Base-by-base conservation (phyloP, 2,797 vertebrate species). In the Aphelocoma californica region DNA sequence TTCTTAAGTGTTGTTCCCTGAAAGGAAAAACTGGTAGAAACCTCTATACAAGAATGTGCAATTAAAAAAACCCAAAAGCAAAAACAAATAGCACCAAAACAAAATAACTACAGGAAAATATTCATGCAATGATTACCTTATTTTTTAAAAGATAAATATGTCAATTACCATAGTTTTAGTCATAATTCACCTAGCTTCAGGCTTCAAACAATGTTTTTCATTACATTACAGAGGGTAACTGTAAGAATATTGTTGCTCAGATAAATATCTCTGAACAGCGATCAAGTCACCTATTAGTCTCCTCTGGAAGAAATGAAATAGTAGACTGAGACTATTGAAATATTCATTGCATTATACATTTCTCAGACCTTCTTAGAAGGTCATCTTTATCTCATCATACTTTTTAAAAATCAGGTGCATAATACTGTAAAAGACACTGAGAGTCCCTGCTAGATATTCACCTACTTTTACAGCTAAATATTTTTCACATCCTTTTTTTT, bases 391-490 rank as follows among this genome's bases (percentile, higher is more conserved):
- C 10, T 67, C 20, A 58, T n/a, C 3, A 38, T 18, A 36, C 0
- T 1, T 79, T 82, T 82, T 40, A 70, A 80, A 67, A 71, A 51
- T 72, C 32, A 34, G 31, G 8, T 6, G 47, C 19, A 51, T 7
- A 9, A 3, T 69, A 34, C 15, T 3, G 1, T 54, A 73, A 77
- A 86, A 72, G 4, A n/a, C 0, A 2, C 16, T 4, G 1, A 40
- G 3, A 71, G 7, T 58, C 8, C 18, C 15, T 81, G 16, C 15
- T 73, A 26, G 32, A 40, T 94, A 61, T 48, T 72, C 24, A 81
- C 2, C 1, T 78, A 61, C 19, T 73, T 81, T 32, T 72, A 34
- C 12, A 58, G 18, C 8, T 53, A 79, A 78, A 70, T 3, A 20
- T 26, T 25, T 57, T 64, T 34, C 17, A 23, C 26, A 51, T 10